Base-by-base conservation (phyloP, 2,888 invertebrate genomes). In the Drosophila affinis region DNA sequence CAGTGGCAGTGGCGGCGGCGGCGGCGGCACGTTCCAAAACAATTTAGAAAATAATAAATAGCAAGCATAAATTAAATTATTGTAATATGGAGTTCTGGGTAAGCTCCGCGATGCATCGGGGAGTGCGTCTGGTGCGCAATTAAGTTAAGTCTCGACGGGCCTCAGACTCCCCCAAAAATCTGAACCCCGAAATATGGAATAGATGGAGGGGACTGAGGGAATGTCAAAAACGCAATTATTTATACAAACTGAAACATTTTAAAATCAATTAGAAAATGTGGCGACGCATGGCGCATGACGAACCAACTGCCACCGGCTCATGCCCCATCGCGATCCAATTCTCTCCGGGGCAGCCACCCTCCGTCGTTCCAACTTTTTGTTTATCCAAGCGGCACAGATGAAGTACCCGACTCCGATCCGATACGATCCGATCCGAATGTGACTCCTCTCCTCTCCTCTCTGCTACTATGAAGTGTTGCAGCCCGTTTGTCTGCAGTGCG, bases 21-120 rank as follows among this genome's bases (percentile, higher is more conserved):
- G 63, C 68, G 62, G 77, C 77, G 90, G 90, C 90, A 90, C 90
- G 90, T 90, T 90, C 90, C 90, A 90, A 90, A 88, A 84, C 89
- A 83, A 90, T 90, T 90, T 90, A 89, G 85, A 81, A 90, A 83
- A 87, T 87, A 90, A 90, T 89, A 90, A 90, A 90, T 90, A 79
- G 89, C 89, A 82, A 87, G 76, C 89, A 90, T 90, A 90, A 90
- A 90, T 90, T 89, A 89, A 90, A 89, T 90, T 89, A 88, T 88
- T 86, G 88, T 85, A 90, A 90, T 90, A 89, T 90, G 69, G 76
- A 79, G 79, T 77, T 78, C 70, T 73, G 62, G 76, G 71, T 69
- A 72, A 75, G 84, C 74, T 86, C 78, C 79, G 76, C 82, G 62
- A 79, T 44, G 67, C 65, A 80, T 69, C 75, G 75, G 74, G 65